Percentiles rank a stretch among this genome's conserved stretches.
These are phyloP conservation scores for Drosophila equinoxialis DNA, from an alignment of 1,140 invertebrate species.

Conservation along the genomic window DNA sequence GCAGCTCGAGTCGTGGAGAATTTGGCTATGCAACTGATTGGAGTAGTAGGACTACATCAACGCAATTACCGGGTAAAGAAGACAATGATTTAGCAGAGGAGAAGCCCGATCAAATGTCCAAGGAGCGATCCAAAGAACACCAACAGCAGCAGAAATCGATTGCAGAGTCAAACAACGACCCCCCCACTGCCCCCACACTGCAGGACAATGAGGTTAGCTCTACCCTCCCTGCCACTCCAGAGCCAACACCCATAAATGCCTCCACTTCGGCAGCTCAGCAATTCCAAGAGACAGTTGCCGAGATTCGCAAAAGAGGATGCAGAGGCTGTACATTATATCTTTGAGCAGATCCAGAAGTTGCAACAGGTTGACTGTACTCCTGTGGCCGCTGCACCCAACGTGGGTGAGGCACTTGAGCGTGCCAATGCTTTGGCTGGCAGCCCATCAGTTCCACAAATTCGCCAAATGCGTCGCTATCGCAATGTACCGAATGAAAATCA, in stretches of 20 bases:
- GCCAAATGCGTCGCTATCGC: slow-evolving; percentile 65
- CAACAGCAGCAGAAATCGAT: no score
- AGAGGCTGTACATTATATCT: slow-evolving; percentile 44
- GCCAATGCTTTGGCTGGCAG: slow-evolving; percentile 15
- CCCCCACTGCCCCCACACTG: slow-evolving; percentile 21
- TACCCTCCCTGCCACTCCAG: slow-evolving; percentile 54
- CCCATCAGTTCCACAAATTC: slow-evolving; percentile 17
- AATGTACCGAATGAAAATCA: slow-evolving; percentile 80
- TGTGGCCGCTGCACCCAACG: neutral
- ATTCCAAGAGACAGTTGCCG: slow-evolving; percentile 35
- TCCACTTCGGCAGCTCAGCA: neutral
- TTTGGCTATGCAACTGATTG: slow-evolving; percentile 27
- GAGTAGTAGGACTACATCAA: slow-evolving; percentile 16
- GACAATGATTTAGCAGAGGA: neutral
- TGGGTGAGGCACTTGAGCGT: slow-evolving; percentile 8
- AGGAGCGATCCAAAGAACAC: neutral
- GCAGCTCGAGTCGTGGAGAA: slow-evolving; percentile 25
- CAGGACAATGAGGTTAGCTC: slow-evolving; percentile 70
- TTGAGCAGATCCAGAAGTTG: slow-evolving; percentile 46
- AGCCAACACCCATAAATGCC: slow-evolving; percentile 2
- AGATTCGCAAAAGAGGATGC: slow-evolving; percentile 51
- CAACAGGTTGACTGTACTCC: slow-evolving; percentile 40
- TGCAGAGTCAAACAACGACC: neutral
- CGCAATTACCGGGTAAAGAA: neutral
- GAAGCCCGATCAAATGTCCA: neutral